A percentile compares a stretch with the other conserved stretches of the same genome.
phyloP scores from a whole-genome alignment of 2,797 vertebrate genomes.

The Tinamus major region DNA sequence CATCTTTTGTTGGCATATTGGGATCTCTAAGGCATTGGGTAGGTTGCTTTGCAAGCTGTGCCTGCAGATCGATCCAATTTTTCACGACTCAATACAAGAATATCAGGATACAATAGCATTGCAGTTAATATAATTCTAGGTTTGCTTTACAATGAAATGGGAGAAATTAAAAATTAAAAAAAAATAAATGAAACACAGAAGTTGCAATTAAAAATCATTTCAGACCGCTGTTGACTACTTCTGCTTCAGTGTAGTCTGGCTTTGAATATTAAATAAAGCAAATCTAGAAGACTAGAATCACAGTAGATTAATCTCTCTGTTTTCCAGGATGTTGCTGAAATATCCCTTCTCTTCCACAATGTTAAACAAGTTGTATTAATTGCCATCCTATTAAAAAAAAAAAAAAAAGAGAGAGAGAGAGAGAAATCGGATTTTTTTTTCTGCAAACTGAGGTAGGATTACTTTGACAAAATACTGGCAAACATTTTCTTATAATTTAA shows the following conservation, averaged over 20 bases:
- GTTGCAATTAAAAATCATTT: background rate
- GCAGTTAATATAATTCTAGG: background rate
- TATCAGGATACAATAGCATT: background rate
- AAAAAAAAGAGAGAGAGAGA: background rate
- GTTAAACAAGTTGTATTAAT: background rate
- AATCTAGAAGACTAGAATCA: background rate
- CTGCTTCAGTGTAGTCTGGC: background rate
- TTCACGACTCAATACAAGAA: background rate
- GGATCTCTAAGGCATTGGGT: background rate
- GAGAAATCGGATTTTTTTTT: background rate
- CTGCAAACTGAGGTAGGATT: background rate
- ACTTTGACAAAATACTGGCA: background rate
- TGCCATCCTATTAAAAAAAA: background rate
- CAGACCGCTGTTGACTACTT: background rate
- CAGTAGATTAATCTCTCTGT: background rate
- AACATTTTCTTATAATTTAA: background rate
- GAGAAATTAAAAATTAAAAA: background rate
- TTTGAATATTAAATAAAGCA: background rate
- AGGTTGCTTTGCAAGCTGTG: background rate
- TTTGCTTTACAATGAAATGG: background rate
- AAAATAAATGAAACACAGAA: background rate
- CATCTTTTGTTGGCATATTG: background rate
- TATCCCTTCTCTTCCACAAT: background rate
- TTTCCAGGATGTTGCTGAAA: conserved; percentile 5
- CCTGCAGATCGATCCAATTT: background rate